phyloP scores from a whole-genome alignment of 2,888 invertebrate genomes.

The Aleiodes testaceus region DNA sequence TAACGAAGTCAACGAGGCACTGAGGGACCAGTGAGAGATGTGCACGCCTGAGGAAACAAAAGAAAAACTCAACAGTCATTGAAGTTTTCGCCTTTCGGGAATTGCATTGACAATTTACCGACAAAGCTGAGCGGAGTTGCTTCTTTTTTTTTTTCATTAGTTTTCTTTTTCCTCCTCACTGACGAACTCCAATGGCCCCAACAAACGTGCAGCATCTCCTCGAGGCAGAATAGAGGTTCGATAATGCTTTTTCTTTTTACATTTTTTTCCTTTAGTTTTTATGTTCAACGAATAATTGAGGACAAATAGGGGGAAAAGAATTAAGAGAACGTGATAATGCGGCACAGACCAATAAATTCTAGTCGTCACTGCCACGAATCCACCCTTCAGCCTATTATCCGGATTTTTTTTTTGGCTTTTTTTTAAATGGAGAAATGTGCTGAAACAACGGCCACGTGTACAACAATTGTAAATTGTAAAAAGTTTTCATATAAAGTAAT shows the following conservation, averaged over 20 bases:
- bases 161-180: background rate
- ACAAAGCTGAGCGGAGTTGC: slow-evolving; percentile 18
- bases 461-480: slow-evolving; percentile 26
- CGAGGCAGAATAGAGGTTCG: slow-evolving; percentile 41
- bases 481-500: background rate
- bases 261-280: background rate
- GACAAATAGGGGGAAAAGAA: background rate
- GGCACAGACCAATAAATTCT: slow-evolving; percentile 25
- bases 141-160: slow-evolving; percentile 1
- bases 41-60: background rate
- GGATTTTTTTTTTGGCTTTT: background rate
- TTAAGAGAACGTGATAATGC: background rate
- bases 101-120: slow-evolving; percentile 6
- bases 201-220: slow-evolving; percentile 9
- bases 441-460: slow-evolving; percentile 8
- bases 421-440: background rate
- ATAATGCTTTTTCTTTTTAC: slow-evolving; percentile 9
- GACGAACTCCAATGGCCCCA: slow-evolving; percentile 9
- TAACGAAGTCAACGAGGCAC: slow-evolving; percentile 46
- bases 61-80: slow-evolving; percentile 28
- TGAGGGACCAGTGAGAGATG: slow-evolving; percentile 40
- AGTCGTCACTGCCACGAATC: slow-evolving; percentile 22
- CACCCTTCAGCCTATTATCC: slow-evolving; percentile 9
- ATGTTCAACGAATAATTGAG: background rate
- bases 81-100: slow-evolving; percentile 29